A percentile compares a stretch with the other conserved stretches of the same genome.
Evolutionary conservation across 2,113 vertebrate genomes (phyloP).

Genomic region (Callipepla squamata): DNA sequence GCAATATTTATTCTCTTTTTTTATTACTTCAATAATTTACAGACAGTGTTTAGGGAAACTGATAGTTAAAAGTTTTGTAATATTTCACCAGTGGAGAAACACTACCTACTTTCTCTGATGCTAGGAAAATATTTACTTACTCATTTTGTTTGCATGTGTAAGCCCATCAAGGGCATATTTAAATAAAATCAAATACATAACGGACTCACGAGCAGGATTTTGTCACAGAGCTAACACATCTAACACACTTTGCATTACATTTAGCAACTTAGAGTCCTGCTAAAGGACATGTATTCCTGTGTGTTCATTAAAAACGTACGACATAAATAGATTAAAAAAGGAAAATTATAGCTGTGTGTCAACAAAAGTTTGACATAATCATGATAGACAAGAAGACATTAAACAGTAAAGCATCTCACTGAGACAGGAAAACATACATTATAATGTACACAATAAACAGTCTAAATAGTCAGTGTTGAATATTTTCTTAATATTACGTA

Average conservation of each 20-base stretch:
- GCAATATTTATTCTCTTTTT: not conserved
- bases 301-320: not conserved
- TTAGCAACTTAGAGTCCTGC: not conserved
- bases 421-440: not conserved
- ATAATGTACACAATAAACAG: not conserved
- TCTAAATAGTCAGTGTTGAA: not conserved
- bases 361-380: not conserved
- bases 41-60: not conserved
- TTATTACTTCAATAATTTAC: not conserved
- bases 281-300: not conserved
- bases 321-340: not conserved
- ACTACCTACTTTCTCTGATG: not conserved
- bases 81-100: not conserved
- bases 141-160: fast-evolving
- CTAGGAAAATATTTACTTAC: not conserved
- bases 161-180: not conserved
- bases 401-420: not conserved
- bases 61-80: not conserved
- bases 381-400: not conserved
- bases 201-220: not conserved
- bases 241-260: not conserved
- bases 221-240: not conserved
- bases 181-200: not conserved
- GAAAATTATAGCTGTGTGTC: not conserved
- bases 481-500: not conserved